Evolutionary conservation across 2,113 vertebrate genomes (phyloP), one percentile per base, ranked within the genome.

Genomic region (Octodon degus): DNA sequence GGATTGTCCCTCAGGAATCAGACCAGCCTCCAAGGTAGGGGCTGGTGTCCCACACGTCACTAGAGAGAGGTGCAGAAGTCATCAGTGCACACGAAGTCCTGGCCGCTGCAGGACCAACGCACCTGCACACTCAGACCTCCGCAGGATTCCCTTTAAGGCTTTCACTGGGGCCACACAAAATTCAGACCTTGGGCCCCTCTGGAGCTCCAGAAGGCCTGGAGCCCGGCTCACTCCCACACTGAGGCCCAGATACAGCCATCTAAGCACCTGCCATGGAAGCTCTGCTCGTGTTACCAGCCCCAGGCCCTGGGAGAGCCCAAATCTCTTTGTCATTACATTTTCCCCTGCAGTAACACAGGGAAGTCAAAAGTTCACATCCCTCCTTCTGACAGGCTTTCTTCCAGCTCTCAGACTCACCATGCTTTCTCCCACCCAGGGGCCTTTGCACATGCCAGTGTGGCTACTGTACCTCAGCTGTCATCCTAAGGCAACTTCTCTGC

Each of bases 21-120:
- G 47, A 34, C 14, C 27, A 30, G 6, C 22, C 65, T 34, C 13
- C 11, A 3, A 1, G 1, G 20, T 13, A 20, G 37, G 32, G 8
- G 10, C 81, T 0, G 1, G 72, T 6, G 9, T 27, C 10, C 0
- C 24, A n/a, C 20, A 32, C 22, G 3, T n/a, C 27, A 22, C 65
- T n/a, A n/a, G 47, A 19, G 58, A 60, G 34, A 16, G 40, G 74
- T 17, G 7, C 68, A 17, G 37, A 50, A 65, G 34, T 32, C 6
- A 2, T 30, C 12, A 6, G 40, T 55, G 5, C 4, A 5, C 32
- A 25, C 50, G 16, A 8, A 10, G 10, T 77, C 76, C 32, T 8
- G 30, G 34, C 58, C 37, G 5, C 0, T 17, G n/a, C 11, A 22
- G 58, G 6, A 30, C 25, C 22, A 12, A 70, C 20, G 86, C 5